phyloP scores from a whole-genome alignment of 23 tunicate genomes.

The Styela plicata region DNA sequence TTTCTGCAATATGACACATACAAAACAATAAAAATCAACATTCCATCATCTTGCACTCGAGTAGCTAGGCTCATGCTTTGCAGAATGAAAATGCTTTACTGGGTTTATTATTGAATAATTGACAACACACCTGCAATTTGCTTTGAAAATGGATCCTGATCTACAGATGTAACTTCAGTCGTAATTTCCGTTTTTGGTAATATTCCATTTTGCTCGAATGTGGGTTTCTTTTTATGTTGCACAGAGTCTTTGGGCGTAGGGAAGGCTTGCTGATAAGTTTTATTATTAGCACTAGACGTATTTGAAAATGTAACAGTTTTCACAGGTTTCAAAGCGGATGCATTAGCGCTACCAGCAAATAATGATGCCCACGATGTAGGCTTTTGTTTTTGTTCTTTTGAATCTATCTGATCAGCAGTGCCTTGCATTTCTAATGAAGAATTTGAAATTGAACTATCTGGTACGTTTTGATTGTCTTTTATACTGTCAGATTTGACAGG shows the following conservation, averaged over 20 bases:
- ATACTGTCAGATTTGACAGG: no score
- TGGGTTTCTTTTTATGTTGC: slow-evolving; percentile 26
- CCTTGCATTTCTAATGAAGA: background rate
- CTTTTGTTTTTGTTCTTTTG: background rate
- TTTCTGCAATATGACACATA: no score
- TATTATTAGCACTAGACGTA: background rate
- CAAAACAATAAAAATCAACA: no score
- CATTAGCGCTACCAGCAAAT: slow-evolving; percentile 5
- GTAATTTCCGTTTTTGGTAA: background rate
- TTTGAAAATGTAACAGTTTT: background rate
- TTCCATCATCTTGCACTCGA: no score
- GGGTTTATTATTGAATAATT: background rate
- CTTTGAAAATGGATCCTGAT: slow-evolving; percentile 27
- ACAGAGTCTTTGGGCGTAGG: background rate
- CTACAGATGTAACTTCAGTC: slow-evolving; percentile 3
- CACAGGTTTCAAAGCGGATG: background rate
- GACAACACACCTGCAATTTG: slow-evolving; percentile 24
- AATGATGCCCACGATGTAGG: slow-evolving; percentile 26
- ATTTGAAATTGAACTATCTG: background rate
- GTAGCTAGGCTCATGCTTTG: no score
- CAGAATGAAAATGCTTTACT: no score
- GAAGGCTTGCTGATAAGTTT: background rate
- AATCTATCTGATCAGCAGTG: background rate
- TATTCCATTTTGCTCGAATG: background rate
- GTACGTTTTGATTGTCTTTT: no score